Conservation (phyloP, 2,113 vertebrate species). For the Oreamnos americanus region DNA sequence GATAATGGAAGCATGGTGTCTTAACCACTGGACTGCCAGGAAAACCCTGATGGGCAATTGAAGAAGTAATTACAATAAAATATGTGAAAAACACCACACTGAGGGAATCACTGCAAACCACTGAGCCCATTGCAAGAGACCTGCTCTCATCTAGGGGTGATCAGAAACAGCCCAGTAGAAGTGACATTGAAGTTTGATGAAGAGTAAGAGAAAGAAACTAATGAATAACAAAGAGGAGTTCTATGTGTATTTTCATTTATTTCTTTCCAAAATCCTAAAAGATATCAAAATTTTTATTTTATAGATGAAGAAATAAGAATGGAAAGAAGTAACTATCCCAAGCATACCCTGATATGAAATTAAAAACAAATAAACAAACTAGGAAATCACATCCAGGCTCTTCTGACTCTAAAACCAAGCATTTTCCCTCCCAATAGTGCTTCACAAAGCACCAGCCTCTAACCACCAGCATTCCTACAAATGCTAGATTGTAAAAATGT, state of each 20-base stretch:
- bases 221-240: neutral
- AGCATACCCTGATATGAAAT: neutral
- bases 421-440: neutral
- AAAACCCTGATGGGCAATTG: neutral
- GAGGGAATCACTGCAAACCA: neutral
- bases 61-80: neutral
- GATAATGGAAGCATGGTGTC: neutral
- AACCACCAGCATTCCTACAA: neutral
- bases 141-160: neutral
- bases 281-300: neutral
- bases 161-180: neutral
- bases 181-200: neutral
- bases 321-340: neutral
- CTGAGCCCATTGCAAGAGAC: neutral
- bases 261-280: neutral
- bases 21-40: neutral
- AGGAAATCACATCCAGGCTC: neutral
- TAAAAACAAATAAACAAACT: rapidly evolving
- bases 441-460: neutral
- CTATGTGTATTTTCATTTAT: neutral
- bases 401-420: neutral
- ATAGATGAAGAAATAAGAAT: neutral
- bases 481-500: neutral
- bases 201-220: neutral
- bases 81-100: neutral